Base-by-base conservation (phyloP, 2,113 vertebrate genomes). In the Myiagra hebetior region DNA sequence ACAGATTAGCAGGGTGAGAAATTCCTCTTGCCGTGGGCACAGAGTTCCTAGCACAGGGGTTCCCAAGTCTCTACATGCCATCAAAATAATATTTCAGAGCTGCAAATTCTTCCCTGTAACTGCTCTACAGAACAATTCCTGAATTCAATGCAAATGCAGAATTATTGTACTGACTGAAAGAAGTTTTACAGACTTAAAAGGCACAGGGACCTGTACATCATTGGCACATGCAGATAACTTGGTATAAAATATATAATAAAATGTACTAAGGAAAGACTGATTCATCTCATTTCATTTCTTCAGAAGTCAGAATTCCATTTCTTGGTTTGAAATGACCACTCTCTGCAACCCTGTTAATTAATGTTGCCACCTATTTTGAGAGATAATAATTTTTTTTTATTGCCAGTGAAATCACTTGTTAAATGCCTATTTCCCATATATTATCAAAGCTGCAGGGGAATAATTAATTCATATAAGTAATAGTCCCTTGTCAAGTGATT, bases 381-480 rank as follows among this genome's bases (percentile, higher is more conserved):
- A 86, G 50, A 91, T 64, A 95, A 33, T 78, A 70, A 65, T 46
- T 65, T 92, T 82, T 91, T 82, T 91, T 55, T 84, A 81, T 59
- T 73, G 42, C 69, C 72, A 85, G 19, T 47, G 33, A 86, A 95
- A 93, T 84, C 50, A 82, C 55, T 91, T 82, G 84, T 91, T 92
- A 91, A 92, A 95, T 91, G 72, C 60, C 81, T 77, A 42, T 93
- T 96, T 97, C 91, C 80, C 59, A 15, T 70, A 37, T 57, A 50
- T 79, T 62, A 83, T 60, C 52, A 55, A 76, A 90, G 30, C 85
- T 30, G 9, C 35, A 11, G 67, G 31, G 85, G 49, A 80, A 83
- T 80, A 60, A 85, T 35, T 78, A 19, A 52, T 75, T 91, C 53
- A 56, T 37, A 24, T 85, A 93, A 77, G 52, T 95, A 85, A 95